Evolutionary conservation across 2,797 vertebrate species (phyloP), one percentile per base, ranked within the genome.

Genomic region (Hemibagrus guttatus): DNA sequence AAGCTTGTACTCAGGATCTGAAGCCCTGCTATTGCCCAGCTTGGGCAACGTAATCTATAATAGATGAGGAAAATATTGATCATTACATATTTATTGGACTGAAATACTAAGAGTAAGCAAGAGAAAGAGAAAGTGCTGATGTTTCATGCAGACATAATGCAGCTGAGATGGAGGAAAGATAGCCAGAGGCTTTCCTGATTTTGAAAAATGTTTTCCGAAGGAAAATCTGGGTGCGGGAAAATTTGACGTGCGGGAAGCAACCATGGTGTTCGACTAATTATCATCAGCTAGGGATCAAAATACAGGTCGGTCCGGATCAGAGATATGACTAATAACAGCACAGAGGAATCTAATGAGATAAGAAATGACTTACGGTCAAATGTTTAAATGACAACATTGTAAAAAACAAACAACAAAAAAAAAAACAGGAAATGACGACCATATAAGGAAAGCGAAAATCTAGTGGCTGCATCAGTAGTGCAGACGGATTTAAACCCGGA

Each of bases 41-140:
- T n/a, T 19, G 16, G 8, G 82, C 31, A 87, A 80, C 2, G 7
- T 23, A 42, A 84, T 84, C 86, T 28, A 84, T 87, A 87, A 84
- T 87, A 84, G 75, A 84, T 87, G 82, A 87, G 39, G 19, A 12
- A 63, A 84, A 56, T 68, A 75, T 75, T 12, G 35, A 79, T 69
- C 52, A 84, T 87, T 80, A 39, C 64, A 59, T 84, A 68, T 68
- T 79, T 85, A 78, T 76, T 78, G 59, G 42, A 59, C 81, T 69
- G 54, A 26, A 80, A 69, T 66, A 3, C 61, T 66, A 28, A 61
- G 63, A 19, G n/a, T 49, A 42, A 59, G 74, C 35, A n/a, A 23
- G 7, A 68, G 81, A 26, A n/a, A 21, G 13, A 68, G 52, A 69
- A 74, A 46, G 49, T 23, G 80, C 80, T 83, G 81, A 83, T 68